These are phyloP conservation scores for Tribolium freemani DNA, from an alignment of 2,888 invertebrate genomes.

Conservation along the genomic window DNA sequence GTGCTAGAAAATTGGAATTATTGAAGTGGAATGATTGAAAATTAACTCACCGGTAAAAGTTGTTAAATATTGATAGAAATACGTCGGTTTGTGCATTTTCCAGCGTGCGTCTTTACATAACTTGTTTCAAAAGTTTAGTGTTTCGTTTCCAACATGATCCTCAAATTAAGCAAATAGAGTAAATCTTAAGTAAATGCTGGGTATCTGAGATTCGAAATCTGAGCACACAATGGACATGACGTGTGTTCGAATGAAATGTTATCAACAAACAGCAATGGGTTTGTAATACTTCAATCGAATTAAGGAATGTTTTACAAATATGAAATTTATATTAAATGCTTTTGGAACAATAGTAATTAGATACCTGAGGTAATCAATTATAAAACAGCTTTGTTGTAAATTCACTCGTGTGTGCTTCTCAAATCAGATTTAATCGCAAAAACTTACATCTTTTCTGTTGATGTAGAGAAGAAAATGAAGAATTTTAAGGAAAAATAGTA, in stretches of 20 bases:
- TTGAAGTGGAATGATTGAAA: not conserved
- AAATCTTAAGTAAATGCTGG: not conserved
- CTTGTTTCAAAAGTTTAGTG: not conserved
- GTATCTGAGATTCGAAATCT: not conserved
- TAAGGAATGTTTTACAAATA: not conserved
- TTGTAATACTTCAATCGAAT: not conserved
- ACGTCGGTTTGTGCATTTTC: not conserved
- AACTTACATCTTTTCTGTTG: too few species aligned
- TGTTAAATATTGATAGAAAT: constrained; percentile 7
- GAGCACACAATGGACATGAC: not conserved
- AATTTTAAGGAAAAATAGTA: too few species aligned
- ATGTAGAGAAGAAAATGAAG: too few species aligned
- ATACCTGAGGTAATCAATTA: too few species aligned
- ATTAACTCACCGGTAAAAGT: not conserved
- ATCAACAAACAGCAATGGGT: not conserved
- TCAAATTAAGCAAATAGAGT: not conserved
- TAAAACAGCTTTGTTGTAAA: too few species aligned
- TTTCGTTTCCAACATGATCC: too few species aligned
- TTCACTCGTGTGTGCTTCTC: too few species aligned
- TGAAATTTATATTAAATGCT: too few species aligned
- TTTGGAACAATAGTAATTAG: too few species aligned
- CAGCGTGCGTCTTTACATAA: not conserved
- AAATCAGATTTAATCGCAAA: too few species aligned
- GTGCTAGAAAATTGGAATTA: constrained; percentile 53
- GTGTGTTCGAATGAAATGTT: not conserved